Percentiles rank a stretch among this genome's conserved stretches.
phyloP scores from a whole-genome alignment of 2,113 vertebrate species.

The Nicator chloris region DNA sequence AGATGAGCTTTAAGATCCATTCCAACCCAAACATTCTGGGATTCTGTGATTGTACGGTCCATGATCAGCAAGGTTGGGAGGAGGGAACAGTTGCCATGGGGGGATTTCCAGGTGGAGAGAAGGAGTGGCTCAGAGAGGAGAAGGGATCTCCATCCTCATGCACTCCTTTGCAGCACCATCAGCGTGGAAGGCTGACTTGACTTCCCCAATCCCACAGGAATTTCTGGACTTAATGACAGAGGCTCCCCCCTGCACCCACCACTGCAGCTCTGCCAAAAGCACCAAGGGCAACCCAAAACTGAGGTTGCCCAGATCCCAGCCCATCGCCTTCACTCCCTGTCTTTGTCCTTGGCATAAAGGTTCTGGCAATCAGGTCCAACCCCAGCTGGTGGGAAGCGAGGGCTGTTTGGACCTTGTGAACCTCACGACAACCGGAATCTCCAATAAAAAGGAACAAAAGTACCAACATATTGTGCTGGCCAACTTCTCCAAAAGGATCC shows the following conservation, averaged over 20 bases:
- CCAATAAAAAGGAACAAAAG: neutral
- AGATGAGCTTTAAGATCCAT: neutral
- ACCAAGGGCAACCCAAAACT: neutral
- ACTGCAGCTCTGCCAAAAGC: neutral
- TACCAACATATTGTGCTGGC: neutral
- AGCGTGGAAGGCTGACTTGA: neutral
- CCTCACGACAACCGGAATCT: neutral
- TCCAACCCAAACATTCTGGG: neutral
- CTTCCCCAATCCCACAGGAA: neutral
- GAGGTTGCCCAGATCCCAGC: neutral
- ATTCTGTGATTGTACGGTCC: neutral
- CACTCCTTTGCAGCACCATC: neutral
- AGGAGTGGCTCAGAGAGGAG: neutral
- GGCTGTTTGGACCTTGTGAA: neutral
- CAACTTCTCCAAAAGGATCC: neutral
- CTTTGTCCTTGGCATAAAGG: neutral
- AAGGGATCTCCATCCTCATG: neutral
- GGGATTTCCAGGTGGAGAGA: neutral
- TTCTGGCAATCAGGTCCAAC: neutral
- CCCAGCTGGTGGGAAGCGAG: neutral
- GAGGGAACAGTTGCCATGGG: neutral
- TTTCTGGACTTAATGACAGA: neutral
- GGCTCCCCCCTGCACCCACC: neutral
- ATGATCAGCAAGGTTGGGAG: neutral
- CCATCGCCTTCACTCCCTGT: fast-evolving